These are phyloP conservation scores for Grantiella picta DNA, from an alignment of 2,113 vertebrate genomes.

Conservation along the genomic window DNA sequence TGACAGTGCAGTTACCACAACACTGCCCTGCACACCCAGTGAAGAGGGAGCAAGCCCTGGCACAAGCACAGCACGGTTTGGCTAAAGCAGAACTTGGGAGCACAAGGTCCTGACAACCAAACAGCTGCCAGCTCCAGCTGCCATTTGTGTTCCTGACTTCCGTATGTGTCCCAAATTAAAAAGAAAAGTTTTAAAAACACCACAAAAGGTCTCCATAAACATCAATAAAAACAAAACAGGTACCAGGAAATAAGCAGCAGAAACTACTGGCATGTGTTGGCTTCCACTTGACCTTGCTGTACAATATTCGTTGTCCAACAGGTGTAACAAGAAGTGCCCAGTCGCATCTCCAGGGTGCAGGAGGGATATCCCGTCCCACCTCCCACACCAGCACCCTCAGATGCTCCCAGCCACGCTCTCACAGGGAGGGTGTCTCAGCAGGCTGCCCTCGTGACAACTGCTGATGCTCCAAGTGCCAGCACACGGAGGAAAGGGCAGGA, in stretches of 20 bases:
- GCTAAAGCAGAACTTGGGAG: background rate
- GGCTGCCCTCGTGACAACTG: background rate
- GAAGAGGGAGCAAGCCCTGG: background rate
- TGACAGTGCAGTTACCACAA: background rate
- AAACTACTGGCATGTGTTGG: background rate
- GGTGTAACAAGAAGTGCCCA: background rate
- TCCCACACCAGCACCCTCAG: background rate
- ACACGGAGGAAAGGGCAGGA: background rate
- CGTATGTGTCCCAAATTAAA: accelerated
- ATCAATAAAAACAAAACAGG: background rate
- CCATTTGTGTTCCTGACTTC: background rate
- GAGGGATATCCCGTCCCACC: accelerated
- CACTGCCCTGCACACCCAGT: background rate
- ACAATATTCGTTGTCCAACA: background rate
- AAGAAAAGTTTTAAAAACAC: background rate
- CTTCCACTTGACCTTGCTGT: background rate
- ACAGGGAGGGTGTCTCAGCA: background rate
- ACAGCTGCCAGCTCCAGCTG: background rate
- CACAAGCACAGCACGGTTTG: background rate
- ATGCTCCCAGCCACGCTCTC: background rate
- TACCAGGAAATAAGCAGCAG: background rate
- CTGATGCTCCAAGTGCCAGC: background rate
- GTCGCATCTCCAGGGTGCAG: accelerated
- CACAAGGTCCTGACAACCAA: background rate
- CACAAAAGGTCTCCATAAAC: background rate